Conservation (phyloP, 2,113 vertebrate species). For the Protomyctophum bolini region DNA sequence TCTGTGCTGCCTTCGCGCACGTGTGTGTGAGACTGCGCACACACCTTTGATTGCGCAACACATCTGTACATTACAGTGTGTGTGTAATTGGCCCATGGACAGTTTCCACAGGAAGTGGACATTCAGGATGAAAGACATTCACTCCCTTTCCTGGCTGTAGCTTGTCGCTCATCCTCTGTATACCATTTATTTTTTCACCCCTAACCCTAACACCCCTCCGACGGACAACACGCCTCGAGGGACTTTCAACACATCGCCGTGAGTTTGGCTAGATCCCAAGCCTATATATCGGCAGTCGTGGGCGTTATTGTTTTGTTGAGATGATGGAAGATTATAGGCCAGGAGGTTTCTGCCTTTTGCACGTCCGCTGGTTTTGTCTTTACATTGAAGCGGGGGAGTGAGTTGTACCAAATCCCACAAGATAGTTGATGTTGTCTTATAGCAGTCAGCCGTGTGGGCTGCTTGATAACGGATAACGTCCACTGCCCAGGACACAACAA, state of each 20-base stretch:
- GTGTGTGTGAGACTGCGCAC: constrained; percentile 1
- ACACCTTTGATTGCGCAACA: no score
- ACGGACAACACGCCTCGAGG: no score
- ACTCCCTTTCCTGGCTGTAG: constrained; percentile 27
- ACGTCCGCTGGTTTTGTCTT: constrained; percentile 35
- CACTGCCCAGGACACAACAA: constrained; percentile 37
- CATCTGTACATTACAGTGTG: background rate
- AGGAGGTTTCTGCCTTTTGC: constrained; percentile 23
- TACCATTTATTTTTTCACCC: constrained; percentile 24
- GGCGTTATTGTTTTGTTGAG: background rate
- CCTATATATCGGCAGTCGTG: no score
- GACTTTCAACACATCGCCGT: no score
- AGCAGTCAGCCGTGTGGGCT: constrained; percentile 39
- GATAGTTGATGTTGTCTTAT: constrained; percentile 25
- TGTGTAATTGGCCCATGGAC: constrained; percentile 42
- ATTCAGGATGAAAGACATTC: constrained; percentile 49
- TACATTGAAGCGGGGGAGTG: constrained; percentile 29
- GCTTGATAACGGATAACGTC: constrained; percentile 39
- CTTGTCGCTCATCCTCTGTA: constrained; percentile 43
- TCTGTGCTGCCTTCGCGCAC: background rate
- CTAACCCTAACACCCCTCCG: no score
- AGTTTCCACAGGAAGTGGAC: constrained; percentile 40
- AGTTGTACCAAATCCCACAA: constrained; percentile 45
- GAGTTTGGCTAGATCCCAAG: no score
- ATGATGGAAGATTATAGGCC: constrained; percentile 16